Evolutionary conservation across 2,113 vertebrate species (phyloP).

Genomic region (Psilopsiagon aurifrons): DNA sequence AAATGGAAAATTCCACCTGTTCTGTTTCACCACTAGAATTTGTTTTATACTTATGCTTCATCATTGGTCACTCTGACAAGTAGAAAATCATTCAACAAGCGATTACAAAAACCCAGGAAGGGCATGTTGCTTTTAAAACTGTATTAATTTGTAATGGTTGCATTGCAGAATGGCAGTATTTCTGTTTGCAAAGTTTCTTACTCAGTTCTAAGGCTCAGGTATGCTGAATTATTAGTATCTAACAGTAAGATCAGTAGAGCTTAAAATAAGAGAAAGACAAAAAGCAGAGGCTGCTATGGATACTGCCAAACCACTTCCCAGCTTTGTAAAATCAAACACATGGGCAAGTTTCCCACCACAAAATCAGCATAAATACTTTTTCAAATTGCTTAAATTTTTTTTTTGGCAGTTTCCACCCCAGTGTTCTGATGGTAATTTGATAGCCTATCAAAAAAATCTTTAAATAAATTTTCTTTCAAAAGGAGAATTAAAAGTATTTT

Average conservation of each 20-base stretch:
- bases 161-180: conserved; percentile 9
- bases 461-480: neutral
- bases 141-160: neutral
- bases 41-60: neutral
- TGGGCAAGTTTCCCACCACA: neutral
- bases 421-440: conserved; percentile 9
- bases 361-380: conserved; percentile 31
- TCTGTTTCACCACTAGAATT: neutral
- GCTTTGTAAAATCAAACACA: conserved; percentile 26
- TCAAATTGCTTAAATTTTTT: neutral
- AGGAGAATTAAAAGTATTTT: neutral
- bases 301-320: conserved; percentile 46
- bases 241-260: conserved; percentile 49
- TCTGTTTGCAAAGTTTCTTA: conserved; percentile 28
- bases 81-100: neutral
- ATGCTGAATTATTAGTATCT: conserved; percentile 13
- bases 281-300: conserved; percentile 51
- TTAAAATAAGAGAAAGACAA: conserved; percentile 20
- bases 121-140: neutral
- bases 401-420: neutral
- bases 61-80: conserved; percentile 9
- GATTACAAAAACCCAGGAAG: neutral
- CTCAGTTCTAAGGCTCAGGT: neutral
- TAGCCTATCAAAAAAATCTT: neutral
- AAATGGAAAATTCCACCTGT: conserved; percentile 5